These are phyloP conservation scores for Drosophila neonasuta DNA, from an alignment of 2,888 invertebrate species.

Conservation along the genomic window DNA sequence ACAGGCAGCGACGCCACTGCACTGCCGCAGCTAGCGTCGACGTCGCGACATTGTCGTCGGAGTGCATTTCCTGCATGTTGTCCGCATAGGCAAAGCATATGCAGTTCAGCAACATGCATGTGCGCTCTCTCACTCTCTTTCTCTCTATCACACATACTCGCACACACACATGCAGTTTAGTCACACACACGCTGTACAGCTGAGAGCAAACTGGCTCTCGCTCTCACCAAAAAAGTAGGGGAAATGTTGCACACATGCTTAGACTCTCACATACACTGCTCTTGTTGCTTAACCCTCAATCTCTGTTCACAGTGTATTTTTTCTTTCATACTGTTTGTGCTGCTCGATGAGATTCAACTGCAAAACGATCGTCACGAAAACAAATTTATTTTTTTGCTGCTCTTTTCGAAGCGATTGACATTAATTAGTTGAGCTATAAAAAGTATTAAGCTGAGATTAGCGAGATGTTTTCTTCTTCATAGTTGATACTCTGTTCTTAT, in stretches of 20 bases:
- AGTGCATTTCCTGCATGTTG: slow-evolving; percentile 66
- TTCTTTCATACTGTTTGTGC: slow-evolving; percentile 18
- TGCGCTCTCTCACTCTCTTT: slow-evolving; percentile 36
- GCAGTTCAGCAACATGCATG: slow-evolving; percentile 59
- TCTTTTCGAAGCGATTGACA: slow-evolving; percentile 24
- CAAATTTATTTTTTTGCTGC: slow-evolving; percentile 15
- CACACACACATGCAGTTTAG: slow-evolving; percentile 6
- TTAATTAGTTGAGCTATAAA: slow-evolving; percentile 46
- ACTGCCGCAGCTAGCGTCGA: slow-evolving; percentile 15
- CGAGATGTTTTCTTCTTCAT: not conserved
- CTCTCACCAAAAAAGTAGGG: slow-evolving; percentile 75
- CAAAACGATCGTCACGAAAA: slow-evolving; percentile 36
- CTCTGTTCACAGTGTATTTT: slow-evolving; percentile 7
- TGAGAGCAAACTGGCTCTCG: slow-evolving; percentile 40
- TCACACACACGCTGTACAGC: slow-evolving; percentile 11
- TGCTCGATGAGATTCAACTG: slow-evolving; percentile 6
- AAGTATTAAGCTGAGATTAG: slow-evolving; percentile 35
- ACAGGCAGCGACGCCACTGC: slow-evolving; percentile 19
- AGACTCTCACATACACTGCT: slow-evolving; percentile 15
- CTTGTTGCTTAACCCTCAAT: slow-evolving; percentile 14
- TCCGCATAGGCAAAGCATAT: slow-evolving; percentile 42
- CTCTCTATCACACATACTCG: slow-evolving; percentile 32
- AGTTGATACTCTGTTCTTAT: slow-evolving; percentile 5
- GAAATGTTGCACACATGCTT: slow-evolving; percentile 65
- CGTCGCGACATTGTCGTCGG: slow-evolving; percentile 8